phyloP scores from a whole-genome alignment of 2,797 vertebrate genomes.

The Pangasius mekongensis region DNA sequence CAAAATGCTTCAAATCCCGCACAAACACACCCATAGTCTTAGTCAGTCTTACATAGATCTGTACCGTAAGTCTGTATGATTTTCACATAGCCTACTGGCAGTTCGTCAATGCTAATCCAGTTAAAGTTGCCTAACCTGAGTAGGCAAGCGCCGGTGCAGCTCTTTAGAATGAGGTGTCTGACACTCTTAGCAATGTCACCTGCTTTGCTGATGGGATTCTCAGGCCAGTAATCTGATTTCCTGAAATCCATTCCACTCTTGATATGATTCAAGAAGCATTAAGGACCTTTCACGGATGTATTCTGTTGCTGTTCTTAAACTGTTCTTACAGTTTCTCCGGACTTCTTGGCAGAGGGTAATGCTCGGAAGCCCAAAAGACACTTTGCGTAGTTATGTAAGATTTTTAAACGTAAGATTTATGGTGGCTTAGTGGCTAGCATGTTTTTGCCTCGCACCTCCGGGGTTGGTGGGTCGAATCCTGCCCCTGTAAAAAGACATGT shows the following conservation, averaged over 20 bases:
- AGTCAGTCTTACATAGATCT: slow-evolving; percentile 19
- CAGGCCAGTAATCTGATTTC: slow-evolving; percentile 72
- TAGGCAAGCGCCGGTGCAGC: slow-evolving; percentile 68
- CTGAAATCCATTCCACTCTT: slow-evolving; percentile 61
- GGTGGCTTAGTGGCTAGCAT: too few species aligned
- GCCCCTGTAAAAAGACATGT: too few species aligned
- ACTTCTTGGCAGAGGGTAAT: slow-evolving; percentile 9
- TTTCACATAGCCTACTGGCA: slow-evolving; percentile 57
- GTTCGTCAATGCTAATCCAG: slow-evolving; percentile 65
- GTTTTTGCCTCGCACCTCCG: too few species aligned
- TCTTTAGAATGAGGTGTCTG: slow-evolving; percentile 73
- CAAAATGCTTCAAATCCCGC: neutral
- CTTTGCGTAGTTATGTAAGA: slow-evolving; percentile 10
- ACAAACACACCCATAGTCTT: slow-evolving; percentile 23
- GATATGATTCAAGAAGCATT: slow-evolving; percentile 60
- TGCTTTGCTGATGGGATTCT: slow-evolving; percentile 73
- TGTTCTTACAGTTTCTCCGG: slow-evolving; percentile 38
- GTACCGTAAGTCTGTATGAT: slow-evolving; percentile 41
- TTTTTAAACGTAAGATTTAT: slow-evolving; percentile 22
- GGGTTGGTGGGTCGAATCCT: too few species aligned
- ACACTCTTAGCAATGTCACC: slow-evolving; percentile 60
- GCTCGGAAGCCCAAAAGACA: slow-evolving; percentile 15
- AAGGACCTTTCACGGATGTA: slow-evolving; percentile 51
- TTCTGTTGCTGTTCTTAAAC: slow-evolving; percentile 29
- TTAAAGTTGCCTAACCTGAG: slow-evolving; percentile 74